Evolutionary conservation across 2,797 vertebrate genomes (phyloP), one percentile per base, ranked within the genome.

Genomic region (Anabacerthia variegaticeps): DNA sequence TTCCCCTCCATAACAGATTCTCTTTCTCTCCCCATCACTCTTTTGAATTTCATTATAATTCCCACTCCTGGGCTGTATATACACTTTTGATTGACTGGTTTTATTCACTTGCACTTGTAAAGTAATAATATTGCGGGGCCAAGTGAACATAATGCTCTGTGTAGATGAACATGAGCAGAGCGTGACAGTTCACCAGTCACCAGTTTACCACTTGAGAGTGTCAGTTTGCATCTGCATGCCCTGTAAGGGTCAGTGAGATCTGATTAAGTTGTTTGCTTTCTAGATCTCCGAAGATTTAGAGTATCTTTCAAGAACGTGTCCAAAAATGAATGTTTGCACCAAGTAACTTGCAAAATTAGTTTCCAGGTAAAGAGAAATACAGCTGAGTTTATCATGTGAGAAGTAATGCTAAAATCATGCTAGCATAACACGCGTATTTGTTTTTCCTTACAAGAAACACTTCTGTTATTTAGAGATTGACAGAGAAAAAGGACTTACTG

Each of bases 181-280:
- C 46, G 67, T 85, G 89, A 85, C 75, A n/a, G 44, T 77, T 92
- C 62, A 51, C 56, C 30, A 49, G 67, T 79, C 83, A 71, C 36
- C 55, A 17, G 24, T 28, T 77, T 66, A 48, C 69, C 51, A 76
- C 27, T 19, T n/a, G 14, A 54, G 86, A 88, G 91, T 93, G 74
- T 93, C 88, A 58, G 34, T 81, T 94, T 93, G 86, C 93, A 92
- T 62, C 71, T 74, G 66, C 20, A 1, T 72, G 72, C 74, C 48
- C 72, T 71, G 32, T 21, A 51, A 82, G 5, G 9, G 88, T 85
- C 61, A 49, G 36, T 22, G 63, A 56, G 73, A 88, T 84, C 84
- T 69, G 63, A 66, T 92, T 37, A 89, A 72, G 52, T 46, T 95
- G 86, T 73, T 97, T 92, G 88, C 69, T 85, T 88, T 89, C 67